Conservation (phyloP, 2,888 invertebrate species). For the Apeira syringaria region DNA sequence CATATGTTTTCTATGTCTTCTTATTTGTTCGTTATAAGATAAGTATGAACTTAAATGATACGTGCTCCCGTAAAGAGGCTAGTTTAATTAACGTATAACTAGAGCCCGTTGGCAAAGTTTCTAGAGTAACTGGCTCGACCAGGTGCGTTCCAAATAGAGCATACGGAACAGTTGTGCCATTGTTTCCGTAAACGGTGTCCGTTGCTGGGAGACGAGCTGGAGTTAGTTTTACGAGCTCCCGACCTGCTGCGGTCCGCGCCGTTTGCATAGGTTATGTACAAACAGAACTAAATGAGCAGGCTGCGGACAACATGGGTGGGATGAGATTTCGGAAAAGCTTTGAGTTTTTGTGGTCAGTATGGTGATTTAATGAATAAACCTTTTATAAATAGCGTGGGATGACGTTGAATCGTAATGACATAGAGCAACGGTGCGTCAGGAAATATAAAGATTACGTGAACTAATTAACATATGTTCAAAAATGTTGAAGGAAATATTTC, state of each 20-base stretch:
- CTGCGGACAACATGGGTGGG: not conserved
- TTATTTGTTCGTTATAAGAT: not conserved
- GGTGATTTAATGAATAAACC: not conserved
- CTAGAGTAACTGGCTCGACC: constrained; percentile 24
- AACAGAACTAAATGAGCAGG: constrained; percentile 22
- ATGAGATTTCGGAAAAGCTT: constrained; percentile 8
- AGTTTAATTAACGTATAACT: constrained; percentile 14
- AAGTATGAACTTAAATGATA: constrained; percentile 2
- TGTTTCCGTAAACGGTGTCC: constrained; percentile 51
- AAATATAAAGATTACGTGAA: too few species aligned
- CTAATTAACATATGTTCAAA: too few species aligned
- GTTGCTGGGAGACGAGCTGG: constrained; percentile 18
- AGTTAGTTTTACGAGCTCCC: constrained; percentile 47
- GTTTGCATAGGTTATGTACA: constrained; percentile 29
- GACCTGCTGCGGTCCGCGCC: constrained; percentile 33
- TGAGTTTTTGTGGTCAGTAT: not conserved
- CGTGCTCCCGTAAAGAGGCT: not conserved
- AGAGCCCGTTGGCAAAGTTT: constrained; percentile 28
- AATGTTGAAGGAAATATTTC: too few species aligned
- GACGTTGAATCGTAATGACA: too few species aligned
- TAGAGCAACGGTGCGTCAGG: too few species aligned
- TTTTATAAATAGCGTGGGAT: too few species aligned
- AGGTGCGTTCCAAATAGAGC: constrained; percentile 28
- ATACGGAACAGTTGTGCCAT: constrained; percentile 38
- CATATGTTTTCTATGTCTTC: constrained; percentile 14